A percentile compares a stretch with the other conserved stretches of the same genome.
These are phyloP conservation scores for Fopius arisanus DNA, from an alignment of 1,140 invertebrate species.

Conservation along the genomic window DNA sequence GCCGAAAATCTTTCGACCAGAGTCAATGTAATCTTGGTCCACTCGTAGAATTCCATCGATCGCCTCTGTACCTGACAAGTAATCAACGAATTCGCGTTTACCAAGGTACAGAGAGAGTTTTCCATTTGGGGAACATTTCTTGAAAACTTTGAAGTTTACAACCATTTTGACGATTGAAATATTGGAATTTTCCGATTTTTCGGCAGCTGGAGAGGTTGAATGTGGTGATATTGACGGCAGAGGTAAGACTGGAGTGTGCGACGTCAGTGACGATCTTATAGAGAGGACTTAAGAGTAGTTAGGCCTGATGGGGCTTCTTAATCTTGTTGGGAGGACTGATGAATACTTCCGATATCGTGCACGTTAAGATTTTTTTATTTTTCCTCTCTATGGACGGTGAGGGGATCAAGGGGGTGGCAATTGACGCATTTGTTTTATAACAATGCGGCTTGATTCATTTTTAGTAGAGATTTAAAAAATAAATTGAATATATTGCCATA, in stretches of 20 bases:
- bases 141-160: constrained; percentile 91
- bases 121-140: constrained; percentile 93
- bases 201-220: not conserved
- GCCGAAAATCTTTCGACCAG: constrained; percentile 85
- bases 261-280: constrained; percentile 35
- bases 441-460: too few relatives aligned
- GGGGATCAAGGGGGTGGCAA: not conserved
- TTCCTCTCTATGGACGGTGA: not conserved
- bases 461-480: not conserved
- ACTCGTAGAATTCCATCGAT: constrained; percentile 94
- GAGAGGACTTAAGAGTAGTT: constrained; percentile 16
- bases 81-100: constrained; percentile 96
- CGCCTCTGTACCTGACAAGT: constrained; percentile 89
- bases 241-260: constrained; percentile 12
- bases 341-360: not conserved
- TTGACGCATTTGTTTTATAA: not conserved
- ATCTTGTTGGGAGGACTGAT: constrained; percentile 41
- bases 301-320: constrained; percentile 40
- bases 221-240: not conserved
- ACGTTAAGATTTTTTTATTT: constrained; percentile 11
- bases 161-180: constrained; percentile 72
- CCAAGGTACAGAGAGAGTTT: constrained; percentile 95
- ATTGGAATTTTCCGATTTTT: not conserved
- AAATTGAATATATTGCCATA: too few relatives aligned
- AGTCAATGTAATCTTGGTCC: constrained; percentile 89